Evolutionary conservation across 2,888 invertebrate genomes (phyloP).

Genomic region (Polymixis flavicincta): DNA sequence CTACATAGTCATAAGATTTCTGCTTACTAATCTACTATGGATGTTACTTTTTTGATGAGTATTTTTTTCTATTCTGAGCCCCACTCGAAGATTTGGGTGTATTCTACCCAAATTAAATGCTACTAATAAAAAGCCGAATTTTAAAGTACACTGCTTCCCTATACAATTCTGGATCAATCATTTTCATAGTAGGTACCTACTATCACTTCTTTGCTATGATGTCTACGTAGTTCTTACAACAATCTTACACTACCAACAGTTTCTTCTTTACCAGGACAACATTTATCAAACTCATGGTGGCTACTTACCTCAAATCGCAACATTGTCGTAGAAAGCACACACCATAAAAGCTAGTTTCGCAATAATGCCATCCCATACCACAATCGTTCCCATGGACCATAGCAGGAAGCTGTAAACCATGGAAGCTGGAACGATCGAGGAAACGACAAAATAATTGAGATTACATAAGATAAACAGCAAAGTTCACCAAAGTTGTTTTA

Average conservation of each 20-base stretch:
- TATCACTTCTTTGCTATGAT: neutral
- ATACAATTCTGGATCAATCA: no score
- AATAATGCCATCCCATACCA: constrained; percentile 37
- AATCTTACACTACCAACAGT: no score
- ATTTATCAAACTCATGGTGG: neutral
- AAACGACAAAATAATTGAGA: constrained; percentile 69
- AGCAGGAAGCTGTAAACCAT: constrained; percentile 63
- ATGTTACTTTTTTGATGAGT: no score
- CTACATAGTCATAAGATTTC: no score
- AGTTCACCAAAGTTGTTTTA: constrained; percentile 49
- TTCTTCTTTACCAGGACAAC: neutral
- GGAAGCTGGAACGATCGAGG: constrained; percentile 46
- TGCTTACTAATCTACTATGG: no score
- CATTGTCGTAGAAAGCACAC: constrained; percentile 5
- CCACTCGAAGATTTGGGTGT: no score
- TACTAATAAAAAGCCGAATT: no score
- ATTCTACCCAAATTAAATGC: no score
- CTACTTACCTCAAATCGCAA: constrained; percentile 6
- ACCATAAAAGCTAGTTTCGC: constrained; percentile 18
- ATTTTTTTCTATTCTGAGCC: no score
- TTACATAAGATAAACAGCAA: constrained; percentile 42
- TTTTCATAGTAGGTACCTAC: no score
- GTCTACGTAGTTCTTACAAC: no score
- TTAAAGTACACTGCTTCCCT: no score
- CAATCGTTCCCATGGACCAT: constrained; percentile 41